Evolutionary conservation across 1,140 invertebrate genomes (phyloP).

Genomic region (Aphelinus certus): DNA sequence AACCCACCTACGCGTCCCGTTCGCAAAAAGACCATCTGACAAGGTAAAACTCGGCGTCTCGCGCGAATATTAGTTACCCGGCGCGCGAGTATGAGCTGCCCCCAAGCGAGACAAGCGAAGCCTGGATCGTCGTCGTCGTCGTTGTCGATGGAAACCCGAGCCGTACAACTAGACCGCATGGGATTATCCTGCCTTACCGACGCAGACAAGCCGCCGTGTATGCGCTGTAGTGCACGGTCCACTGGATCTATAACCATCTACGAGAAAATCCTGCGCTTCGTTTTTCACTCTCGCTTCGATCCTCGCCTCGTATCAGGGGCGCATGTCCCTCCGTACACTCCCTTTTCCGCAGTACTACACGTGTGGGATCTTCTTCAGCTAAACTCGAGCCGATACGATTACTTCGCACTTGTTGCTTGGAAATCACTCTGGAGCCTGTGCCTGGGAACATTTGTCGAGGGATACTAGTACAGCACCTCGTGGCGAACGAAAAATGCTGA

Average conservation of each 20-base stretch:
- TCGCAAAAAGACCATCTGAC: background rate
- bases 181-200: constrained; percentile 49
- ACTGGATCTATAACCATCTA: too few species aligned
- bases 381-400: background rate
- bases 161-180: constrained; percentile 35
- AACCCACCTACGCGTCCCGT: background rate
- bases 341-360: background rate
- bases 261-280: background rate
- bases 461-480: too few species aligned
- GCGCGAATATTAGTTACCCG: too few species aligned
- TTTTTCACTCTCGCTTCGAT: background rate
- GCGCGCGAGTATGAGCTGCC: too few species aligned
- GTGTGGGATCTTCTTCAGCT: background rate
- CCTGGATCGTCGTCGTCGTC: background rate
- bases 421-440: too few species aligned
- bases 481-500: too few species aligned
- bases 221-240: background rate
- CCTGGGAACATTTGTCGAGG: too few species aligned
- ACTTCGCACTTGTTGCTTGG: background rate
- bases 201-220: constrained; percentile 19
- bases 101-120: background rate
- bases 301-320: background rate
- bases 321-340: background rate
- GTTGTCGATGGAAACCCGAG: constrained; percentile 14
- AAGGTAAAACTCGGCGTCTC: too few species aligned